phyloP scores from a whole-genome alignment of 2,797 vertebrate species.

The Caiman crocodilus region DNA sequence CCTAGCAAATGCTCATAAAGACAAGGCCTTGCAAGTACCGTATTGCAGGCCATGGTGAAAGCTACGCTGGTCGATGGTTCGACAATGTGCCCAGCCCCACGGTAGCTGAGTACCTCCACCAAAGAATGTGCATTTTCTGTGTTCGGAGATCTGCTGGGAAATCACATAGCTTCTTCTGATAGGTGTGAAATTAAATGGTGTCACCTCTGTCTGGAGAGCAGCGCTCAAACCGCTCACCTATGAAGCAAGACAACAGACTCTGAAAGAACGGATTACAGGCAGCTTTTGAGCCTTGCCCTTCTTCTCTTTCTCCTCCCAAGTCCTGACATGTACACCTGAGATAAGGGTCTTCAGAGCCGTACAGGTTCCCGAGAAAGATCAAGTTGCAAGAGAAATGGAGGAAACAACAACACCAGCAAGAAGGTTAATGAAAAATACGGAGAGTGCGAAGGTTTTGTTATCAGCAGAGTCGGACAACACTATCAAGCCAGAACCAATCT shows the following conservation, averaged over 20 bases:
- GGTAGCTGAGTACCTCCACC: conserved; percentile 6
- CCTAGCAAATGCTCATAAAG: no score
- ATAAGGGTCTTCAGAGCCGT: neutral
- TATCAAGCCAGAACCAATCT: neutral
- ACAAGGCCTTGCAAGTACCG: neutral
- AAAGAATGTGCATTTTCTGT: neutral
- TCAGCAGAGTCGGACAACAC: neutral
- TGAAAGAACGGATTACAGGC: neutral
- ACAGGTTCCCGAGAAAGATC: neutral
- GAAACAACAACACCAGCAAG: neutral
- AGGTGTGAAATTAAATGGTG: conserved; percentile 49
- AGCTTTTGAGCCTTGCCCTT: neutral
- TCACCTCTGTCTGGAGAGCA: conserved; percentile 9
- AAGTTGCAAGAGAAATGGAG: neutral
- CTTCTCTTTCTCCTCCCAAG: conserved; percentile 1
- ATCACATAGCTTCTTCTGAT: neutral
- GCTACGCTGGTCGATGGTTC: neutral
- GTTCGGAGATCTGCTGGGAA: neutral
- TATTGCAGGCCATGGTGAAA: neutral
- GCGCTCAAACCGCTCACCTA: neutral
- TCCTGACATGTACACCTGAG: neutral
- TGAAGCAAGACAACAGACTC: neutral
- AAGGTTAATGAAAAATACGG: conserved; percentile 32
- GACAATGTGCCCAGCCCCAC: neutral
- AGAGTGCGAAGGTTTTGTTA: neutral